A percentile compares a stretch with the other conserved stretches of the same genome.
Evolutionary conservation across 2,888 invertebrate genomes (phyloP).

Genomic region (Spilarctia lutea): DNA sequence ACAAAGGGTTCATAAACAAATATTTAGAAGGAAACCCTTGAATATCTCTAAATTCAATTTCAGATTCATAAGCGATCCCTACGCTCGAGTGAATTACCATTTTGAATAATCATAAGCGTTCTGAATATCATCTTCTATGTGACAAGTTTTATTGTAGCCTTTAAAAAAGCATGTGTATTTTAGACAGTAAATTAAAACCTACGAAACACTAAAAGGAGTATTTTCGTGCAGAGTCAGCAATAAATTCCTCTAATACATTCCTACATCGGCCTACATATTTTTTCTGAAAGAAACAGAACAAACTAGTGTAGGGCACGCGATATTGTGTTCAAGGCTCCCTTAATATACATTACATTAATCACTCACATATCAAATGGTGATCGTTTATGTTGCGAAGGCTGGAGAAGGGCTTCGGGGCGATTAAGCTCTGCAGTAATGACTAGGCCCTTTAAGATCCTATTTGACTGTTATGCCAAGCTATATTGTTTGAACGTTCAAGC

Average conservation of each 20-base stretch:
- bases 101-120: constrained; percentile 58
- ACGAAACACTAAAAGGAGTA: constrained; percentile 20
- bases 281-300: constrained; percentile 52
- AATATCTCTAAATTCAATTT: constrained; percentile 58
- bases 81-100: constrained; percentile 51
- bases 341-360: constrained; percentile 39
- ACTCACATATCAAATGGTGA: constrained; percentile 32
- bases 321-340: constrained; percentile 48
- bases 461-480: not conserved
- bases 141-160: not conserved
- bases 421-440: constrained; percentile 1
- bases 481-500: not conserved
- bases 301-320: constrained; percentile 55
- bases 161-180: not conserved
- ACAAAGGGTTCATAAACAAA: constrained; percentile 44
- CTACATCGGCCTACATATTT: constrained; percentile 44
- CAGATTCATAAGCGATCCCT: constrained; percentile 61
- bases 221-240: constrained; percentile 32
- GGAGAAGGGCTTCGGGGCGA: not conserved
- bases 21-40: constrained; percentile 42
- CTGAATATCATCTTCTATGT: not conserved
- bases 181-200: constrained; percentile 13
- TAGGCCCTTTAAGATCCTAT: not conserved
- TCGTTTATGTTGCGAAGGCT: constrained; percentile 15
- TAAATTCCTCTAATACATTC: constrained; percentile 46